Base-by-base conservation (phyloP, 2,888 invertebrate species). In the Leptarthrus brevirostris region DNA sequence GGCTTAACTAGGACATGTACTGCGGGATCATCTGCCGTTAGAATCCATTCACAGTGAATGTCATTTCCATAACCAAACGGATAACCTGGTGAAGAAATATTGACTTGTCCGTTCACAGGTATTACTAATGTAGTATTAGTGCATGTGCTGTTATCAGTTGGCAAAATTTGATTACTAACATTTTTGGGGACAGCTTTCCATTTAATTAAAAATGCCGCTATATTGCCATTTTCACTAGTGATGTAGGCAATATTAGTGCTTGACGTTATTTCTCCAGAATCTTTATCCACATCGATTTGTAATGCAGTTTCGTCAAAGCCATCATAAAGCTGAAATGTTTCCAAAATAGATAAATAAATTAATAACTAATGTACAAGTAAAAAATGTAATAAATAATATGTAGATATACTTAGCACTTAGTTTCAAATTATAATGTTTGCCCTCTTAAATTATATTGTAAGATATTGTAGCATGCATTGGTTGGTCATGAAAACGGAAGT, bases 31-130 rank as follows among this genome's bases (percentile, higher is more conserved):
- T 83, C 81, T 0, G 93, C 85, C 74, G 88, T 87, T 72, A 93
- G 88, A 5, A 89, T 85, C 96, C 96, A 97, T 77, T 88, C 87
- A 81, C 96, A 96, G 64, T 89, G 84, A 26, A 92, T 81, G 80
- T 89, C 84, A 22, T 84, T 74, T 0, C 79, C 86, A 81, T 96
- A 96, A 0, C 89, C 87, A 49, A 86, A 36, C 0, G 94, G 94
- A 84, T 90, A 96, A 24, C 93, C 92, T 0, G 95, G 95, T 0
- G 95, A 93, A 1, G 80, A 83, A 3, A 95, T 80, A 2, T 79
- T 80, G 10, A 79, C 79, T 12, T 76, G 78, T 44, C 78, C 78
- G 1, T 77, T 77, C 24, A 73, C 70, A 1, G 78, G 73, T 26
- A 83, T 72, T 24, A 83, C 75, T 54, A 83, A 73, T 2, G 82